phyloP scores from a whole-genome alignment of 1,140 invertebrate species.

The Drosophila arawakana region DNA sequence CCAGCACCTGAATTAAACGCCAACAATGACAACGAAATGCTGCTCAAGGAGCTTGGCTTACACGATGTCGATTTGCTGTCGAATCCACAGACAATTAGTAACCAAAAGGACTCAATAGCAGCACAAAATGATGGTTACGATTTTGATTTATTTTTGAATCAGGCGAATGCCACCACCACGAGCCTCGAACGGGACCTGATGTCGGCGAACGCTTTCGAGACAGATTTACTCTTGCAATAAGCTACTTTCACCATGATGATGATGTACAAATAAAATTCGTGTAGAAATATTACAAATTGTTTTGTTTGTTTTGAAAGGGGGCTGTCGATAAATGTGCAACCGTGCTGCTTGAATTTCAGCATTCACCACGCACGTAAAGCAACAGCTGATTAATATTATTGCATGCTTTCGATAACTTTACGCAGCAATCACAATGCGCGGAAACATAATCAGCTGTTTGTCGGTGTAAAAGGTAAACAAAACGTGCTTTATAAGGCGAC shows the following conservation, averaged over 20 bases:
- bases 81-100: slow-evolving; percentile 76
- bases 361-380: no score
- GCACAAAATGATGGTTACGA: slow-evolving; percentile 76
- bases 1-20: slow-evolving; percentile 3
- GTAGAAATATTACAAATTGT: slow-evolving; percentile 22
- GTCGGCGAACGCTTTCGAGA: slow-evolving; percentile 73
- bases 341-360: no score
- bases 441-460: slow-evolving; percentile 25
- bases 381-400: no score
- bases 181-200: slow-evolving; percentile 74
- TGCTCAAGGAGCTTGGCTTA: slow-evolving; percentile 76
- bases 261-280: slow-evolving; percentile 35
- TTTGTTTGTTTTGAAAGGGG: not conserved
- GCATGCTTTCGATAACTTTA: not conserved
- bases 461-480: slow-evolving; percentile 24
- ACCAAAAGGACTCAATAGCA: slow-evolving; percentile 70
- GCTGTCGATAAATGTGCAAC: no score
- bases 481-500: slow-evolving; percentile 36
- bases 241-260: not conserved
- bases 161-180: slow-evolving; percentile 57
- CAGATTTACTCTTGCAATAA: slow-evolving; percentile 76
- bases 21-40: slow-evolving; percentile 61
- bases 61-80: slow-evolving; percentile 73
- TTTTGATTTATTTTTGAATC: slow-evolving; percentile 79
- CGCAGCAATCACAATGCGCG: slow-evolving; percentile 9